These are phyloP conservation scores for Bellardia pandia DNA, from an alignment of 2,888 invertebrate genomes.

Conservation along the genomic window DNA sequence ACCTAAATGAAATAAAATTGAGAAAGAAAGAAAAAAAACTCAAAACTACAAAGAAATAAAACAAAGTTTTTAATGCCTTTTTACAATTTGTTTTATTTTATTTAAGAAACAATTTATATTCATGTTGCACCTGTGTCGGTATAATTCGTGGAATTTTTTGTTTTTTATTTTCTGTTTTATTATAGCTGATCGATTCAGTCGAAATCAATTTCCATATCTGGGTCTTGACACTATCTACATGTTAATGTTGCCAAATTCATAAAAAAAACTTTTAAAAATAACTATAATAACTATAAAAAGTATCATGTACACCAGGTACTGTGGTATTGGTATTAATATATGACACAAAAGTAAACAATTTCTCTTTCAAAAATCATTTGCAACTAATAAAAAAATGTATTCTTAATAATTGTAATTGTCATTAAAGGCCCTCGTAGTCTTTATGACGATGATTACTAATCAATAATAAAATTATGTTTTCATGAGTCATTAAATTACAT, in stretches of 20 bases:
- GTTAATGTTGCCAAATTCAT: constrained; percentile 75
- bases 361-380: constrained; percentile 68
- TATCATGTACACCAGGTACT: neutral
- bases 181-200: constrained; percentile 70
- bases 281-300: constrained; percentile 16
- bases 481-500: constrained; percentile 66
- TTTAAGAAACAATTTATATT: constrained; percentile 70
- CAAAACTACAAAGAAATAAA: constrained; percentile 32
- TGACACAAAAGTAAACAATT: constrained; percentile 44
- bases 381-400: constrained; percentile 27
- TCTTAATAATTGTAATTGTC: constrained; percentile 37
- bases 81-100: constrained; percentile 40
- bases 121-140: constrained; percentile 73
- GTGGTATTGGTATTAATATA: neutral
- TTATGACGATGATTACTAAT: constrained; percentile 51
- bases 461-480: constrained; percentile 56
- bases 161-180: constrained; percentile 63
- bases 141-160: constrained; percentile 73
- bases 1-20: constrained; percentile 19
- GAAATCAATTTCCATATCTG: constrained; percentile 82
- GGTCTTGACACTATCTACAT: constrained; percentile 79
- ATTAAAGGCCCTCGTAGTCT: neutral
- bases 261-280: constrained; percentile 22
- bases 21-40: constrained; percentile 15
- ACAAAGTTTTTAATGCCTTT: constrained; percentile 40